Base-by-base conservation (phyloP, 2,888 invertebrate species). In the Arenicola marina region DNA sequence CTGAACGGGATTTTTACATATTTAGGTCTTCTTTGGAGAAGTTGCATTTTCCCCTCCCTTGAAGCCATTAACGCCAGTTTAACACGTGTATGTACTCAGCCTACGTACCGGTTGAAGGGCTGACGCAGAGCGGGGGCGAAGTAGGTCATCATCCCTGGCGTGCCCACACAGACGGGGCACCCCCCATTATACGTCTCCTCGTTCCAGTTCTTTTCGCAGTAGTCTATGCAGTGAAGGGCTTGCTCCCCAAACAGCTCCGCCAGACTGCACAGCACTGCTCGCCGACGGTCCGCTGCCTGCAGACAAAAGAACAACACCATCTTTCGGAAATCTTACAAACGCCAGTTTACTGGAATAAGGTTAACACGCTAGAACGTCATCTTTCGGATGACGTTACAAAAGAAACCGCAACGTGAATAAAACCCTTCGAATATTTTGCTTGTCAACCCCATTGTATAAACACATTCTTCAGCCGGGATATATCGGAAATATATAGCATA, bases 141-240 rank as follows among this genome's bases (percentile, higher is more conserved):
- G 63, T 72, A 71, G 24, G 68, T 72, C 77, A 79, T 78, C 38
- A 76, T 73, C 7, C 83, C 83, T 26, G 80, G 72, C 1, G 75
- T 73, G 28, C 76, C 76, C 57, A 71, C 68, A 60, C 75, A 74
- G n/a, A 79, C 76, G 2, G 83, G 83, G 28, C 77, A 76, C 1
- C 83, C 82, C 31, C 76, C 76, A 51, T 69, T 77, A 70, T 75
- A 82, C 0, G 79, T 75, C 59, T 83, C 83, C 57, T 70, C 64
- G 38, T 74, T 74, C 83, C 83, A 83, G 66, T 81, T 75, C 65
- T 80, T 79, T 68, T 83, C 83, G n/a, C 51, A 63, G 66, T 80
- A 83, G 51, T 80, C 80, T 4, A 80, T 56, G 61, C 68, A 79
- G 18, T 74, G 65, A 29, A 71, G 72, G 1, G 75, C 75, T 28